Evolutionary conservation across 2,797 vertebrate genomes (phyloP).

Genomic region (Urophycis tenuis): DNA sequence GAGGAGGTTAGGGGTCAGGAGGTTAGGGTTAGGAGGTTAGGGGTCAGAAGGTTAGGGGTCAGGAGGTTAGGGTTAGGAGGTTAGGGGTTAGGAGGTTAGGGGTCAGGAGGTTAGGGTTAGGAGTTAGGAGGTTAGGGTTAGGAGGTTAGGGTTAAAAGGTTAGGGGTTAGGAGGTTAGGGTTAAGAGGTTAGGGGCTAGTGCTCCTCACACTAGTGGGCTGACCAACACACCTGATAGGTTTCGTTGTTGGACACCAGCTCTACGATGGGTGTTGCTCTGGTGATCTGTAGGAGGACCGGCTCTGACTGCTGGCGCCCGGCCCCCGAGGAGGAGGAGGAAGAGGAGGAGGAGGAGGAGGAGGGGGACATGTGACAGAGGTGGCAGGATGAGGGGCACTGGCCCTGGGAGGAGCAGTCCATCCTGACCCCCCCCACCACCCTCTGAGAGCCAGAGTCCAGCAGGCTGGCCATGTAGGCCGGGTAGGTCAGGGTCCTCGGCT

Average conservation of each 20-base stretch:
- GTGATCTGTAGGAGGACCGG: conserved; percentile 92
- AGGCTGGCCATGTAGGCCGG: conserved; percentile 92
- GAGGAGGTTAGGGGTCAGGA: too few relatives aligned
- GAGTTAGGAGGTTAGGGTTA: too few relatives aligned
- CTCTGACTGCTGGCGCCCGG: conserved; percentile 72
- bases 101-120: too few relatives aligned
- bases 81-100: too few relatives aligned
- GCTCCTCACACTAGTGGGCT: background rate
- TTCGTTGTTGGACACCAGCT: conserved; percentile 91
- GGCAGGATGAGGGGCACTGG: conserved; percentile 87
- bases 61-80: too few relatives aligned
- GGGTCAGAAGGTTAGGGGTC: too few relatives aligned
- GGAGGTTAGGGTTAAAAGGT: too few relatives aligned
- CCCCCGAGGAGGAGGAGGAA: conserved; percentile 67
- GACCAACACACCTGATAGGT: conserved; percentile 81
- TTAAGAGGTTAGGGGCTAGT: too few relatives aligned
- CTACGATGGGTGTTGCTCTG: conserved; percentile 88
- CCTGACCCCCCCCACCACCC: conserved; percentile 84
- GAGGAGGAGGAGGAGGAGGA: conserved; percentile 70
- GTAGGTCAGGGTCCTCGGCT: conserved; percentile 90
- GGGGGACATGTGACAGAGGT: conserved; percentile 84
- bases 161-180: too few relatives aligned
- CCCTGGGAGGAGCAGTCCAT: conserved; percentile 95
- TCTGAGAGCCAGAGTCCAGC: conserved; percentile 88
- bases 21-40: too few relatives aligned